These are phyloP conservation scores for Zeuzera pyrina DNA, from an alignment of 2,888 invertebrate species.

Conservation along the genomic window DNA sequence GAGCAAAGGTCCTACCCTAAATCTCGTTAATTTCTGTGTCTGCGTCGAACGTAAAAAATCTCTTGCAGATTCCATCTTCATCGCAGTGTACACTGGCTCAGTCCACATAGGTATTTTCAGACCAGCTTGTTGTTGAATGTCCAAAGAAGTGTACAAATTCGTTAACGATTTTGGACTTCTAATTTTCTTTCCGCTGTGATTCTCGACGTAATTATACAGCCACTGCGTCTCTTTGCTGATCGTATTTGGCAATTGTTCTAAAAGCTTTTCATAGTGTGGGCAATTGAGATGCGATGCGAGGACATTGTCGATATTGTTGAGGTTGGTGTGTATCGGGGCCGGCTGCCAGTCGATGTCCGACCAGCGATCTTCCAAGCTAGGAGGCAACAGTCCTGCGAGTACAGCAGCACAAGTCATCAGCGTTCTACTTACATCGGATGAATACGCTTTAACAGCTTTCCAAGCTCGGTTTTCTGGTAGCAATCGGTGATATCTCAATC, in stretches of 20 bases:
- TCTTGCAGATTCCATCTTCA: constrained; percentile 6
- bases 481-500: constrained; percentile 8
- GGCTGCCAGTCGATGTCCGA: constrained; percentile 12
- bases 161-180: neutral
- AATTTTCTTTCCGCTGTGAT: constrained; percentile 7
- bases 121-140: constrained; percentile 10
- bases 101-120: constrained; percentile 12
- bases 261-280: constrained; percentile 3
- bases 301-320: constrained; percentile 3
- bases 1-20: constrained; percentile 10
- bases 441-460: constrained; percentile 8
- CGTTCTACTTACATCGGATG: constrained; percentile 8
- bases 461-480: constrained; percentile 8
- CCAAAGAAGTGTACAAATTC: constrained; percentile 10
- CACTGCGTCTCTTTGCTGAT: constrained; percentile 1
- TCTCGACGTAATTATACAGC: constrained; percentile 6
- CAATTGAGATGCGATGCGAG: constrained; percentile 6
- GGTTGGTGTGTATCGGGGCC: constrained; percentile 4
- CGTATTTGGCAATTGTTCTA: constrained; percentile 1
- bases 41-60: constrained; percentile 1
- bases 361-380: constrained; percentile 7
- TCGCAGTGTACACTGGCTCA: constrained; percentile 1
- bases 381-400: constrained; percentile 12
- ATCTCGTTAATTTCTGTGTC: constrained; percentile 5
- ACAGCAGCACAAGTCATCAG: constrained; percentile 12